Base-by-base conservation (phyloP, 1,140 invertebrate species). In the Halesus radiatus region DNA sequence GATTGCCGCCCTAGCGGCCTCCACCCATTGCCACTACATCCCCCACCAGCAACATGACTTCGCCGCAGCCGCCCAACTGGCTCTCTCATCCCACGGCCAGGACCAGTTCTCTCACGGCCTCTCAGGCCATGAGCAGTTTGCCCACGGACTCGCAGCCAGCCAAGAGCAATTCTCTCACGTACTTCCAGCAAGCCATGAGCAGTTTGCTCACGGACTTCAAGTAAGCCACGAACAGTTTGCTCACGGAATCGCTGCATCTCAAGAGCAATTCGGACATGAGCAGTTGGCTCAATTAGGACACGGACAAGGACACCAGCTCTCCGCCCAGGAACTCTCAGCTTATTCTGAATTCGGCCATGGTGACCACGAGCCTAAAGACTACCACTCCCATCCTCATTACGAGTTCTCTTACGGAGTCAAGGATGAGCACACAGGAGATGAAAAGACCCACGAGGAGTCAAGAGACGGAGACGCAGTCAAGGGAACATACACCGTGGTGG, bases 401-500 rank as follows among this genome's bases (percentile, higher is more conserved):
- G 80, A 83, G 73, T 85, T 84, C 84, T 79, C 81, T 22, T 85
- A 85, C 75, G 84, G 76, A 54, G 85, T 85, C 18, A 81, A 83
- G 64, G 86, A 87, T 72, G 80, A 84, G 8, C 81, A 85, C 72
- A 86, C 86, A 50, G 85, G 85, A 37, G 86, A 87, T 78, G 79
- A 84, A 79, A 85, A 87, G 72, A 85, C 84, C 80, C 85, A 86
- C 79, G 79, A 81, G 29, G 86, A 87, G 78, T 85, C 84, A 58
- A 76, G 87, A 18, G 84, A 88, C 58, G 87, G 87, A 32, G 85
- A 87, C 80, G 77, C 78, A 16, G 86, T 87, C 23, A 85, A 84
- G 22, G 87, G 88, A 68, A 80, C 68, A 32, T 89, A 89, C 85
- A 87, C 88, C 8, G 85, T 89, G 10, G 81, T 88, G 66, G 89